Evolutionary conservation across 2,113 vertebrate genomes (phyloP).

Genomic region (Phasianus colchicus): DNA sequence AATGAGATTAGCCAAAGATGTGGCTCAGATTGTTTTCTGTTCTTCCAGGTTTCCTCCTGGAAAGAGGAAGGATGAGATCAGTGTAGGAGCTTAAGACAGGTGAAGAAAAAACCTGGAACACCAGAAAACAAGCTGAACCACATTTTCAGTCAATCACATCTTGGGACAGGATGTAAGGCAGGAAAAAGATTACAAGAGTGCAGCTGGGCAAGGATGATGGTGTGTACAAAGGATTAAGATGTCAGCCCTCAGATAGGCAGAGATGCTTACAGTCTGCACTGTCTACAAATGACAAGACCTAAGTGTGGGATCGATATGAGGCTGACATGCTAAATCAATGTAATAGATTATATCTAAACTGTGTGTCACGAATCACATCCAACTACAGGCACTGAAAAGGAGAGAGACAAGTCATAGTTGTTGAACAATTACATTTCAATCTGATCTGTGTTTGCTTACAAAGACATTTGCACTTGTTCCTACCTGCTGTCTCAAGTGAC

Average conservation of each 20-base stretch:
- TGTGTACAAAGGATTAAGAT: background rate
- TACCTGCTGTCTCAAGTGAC: background rate
- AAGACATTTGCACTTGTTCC: background rate
- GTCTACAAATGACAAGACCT: background rate
- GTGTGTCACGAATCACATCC: background rate
- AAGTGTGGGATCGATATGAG: background rate
- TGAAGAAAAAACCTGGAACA: background rate
- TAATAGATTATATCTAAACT: background rate
- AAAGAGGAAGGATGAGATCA: background rate
- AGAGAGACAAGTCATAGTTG: background rate
- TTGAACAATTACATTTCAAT: background rate
- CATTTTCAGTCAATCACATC: background rate
- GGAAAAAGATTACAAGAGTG: background rate
- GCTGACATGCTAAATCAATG: slow-evolving; percentile 19
- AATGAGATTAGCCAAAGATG: background rate
- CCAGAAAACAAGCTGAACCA: background rate
- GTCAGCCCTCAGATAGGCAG: background rate
- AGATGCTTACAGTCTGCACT: background rate
- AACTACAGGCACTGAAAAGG: background rate
- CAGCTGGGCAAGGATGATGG: fast-evolving
- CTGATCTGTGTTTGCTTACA: slow-evolving; percentile 5
- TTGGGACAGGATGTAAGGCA: background rate
- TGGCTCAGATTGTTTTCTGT: background rate
- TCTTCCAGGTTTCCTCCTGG: background rate
- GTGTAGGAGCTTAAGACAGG: background rate